phyloP scores from a whole-genome alignment of 2,888 invertebrate species.

The Polyommatus icarus region DNA sequence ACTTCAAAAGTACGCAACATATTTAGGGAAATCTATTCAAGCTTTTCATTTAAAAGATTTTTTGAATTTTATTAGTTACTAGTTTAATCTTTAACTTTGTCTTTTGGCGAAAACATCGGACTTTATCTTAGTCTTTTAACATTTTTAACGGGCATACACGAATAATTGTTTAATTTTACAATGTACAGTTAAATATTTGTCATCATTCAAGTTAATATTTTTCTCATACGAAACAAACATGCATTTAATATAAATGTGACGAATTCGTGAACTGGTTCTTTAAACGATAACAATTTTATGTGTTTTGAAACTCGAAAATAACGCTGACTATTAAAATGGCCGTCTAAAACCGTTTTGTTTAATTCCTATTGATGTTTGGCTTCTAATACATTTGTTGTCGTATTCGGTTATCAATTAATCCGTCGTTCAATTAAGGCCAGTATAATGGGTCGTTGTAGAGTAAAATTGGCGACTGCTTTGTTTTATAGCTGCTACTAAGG shows the following conservation, averaged over 20 bases:
- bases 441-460: neutral
- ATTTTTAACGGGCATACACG: neutral
- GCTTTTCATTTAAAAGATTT: no score
- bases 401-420: constrained; percentile 16
- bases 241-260: constrained; percentile 5
- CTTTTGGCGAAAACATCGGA: neutral
- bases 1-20: no score
- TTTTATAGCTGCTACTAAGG: neutral
- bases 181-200: constrained; percentile 3
- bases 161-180: neutral
- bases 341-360: neutral
- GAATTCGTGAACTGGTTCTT: neutral
- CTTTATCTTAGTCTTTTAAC: neutral
- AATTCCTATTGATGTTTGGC: neutral
- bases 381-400: neutral
- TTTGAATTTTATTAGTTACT: neutral
- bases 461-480: neutral
- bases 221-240: neutral
- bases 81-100: neutral
- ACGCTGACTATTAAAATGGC: neutral
- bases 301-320: neutral
- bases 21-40: no score
- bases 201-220: neutral
- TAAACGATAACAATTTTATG: constrained; percentile 12
- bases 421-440: neutral